These are phyloP conservation scores for Paramormyrops hopkinsi DNA, from an alignment of 2,797 vertebrate genomes.

Conservation along the genomic window DNA sequence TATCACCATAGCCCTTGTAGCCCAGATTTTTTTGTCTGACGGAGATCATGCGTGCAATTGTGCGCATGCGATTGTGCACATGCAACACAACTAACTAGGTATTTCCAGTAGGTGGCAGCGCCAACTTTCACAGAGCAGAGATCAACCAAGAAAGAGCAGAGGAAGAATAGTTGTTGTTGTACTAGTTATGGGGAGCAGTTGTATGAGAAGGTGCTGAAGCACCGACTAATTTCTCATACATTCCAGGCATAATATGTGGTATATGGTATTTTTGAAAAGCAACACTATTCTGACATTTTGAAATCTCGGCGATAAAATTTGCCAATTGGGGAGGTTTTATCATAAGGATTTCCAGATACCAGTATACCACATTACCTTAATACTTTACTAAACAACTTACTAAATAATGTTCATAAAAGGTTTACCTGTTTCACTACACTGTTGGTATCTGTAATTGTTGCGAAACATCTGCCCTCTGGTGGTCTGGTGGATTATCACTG, in stretches of 20 bases:
- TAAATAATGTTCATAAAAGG: neutral
- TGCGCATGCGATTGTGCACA: neutral
- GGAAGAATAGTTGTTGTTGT: neutral
- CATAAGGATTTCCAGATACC: neutral
- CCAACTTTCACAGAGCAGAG: neutral
- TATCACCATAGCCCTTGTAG: neutral
- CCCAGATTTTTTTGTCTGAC: too few relatives aligned
- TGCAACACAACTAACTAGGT: neutral
- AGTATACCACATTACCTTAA: neutral
- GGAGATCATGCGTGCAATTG: too few relatives aligned
- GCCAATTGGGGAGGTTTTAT: neutral
- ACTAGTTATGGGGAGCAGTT: neutral
- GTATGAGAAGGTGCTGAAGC: neutral
- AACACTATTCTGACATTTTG: neutral
- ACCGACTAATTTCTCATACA: neutral
- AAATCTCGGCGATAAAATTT: neutral
- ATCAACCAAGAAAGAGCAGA: neutral
- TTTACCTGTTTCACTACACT: neutral
- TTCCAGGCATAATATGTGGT: neutral
- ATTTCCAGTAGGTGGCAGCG: neutral
- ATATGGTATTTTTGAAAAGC: neutral
- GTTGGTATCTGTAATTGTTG: neutral
- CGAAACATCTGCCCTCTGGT: neutral
- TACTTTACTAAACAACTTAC: neutral
- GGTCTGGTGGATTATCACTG: neutral